These are phyloP conservation scores for Phaedon cochleariae DNA, from an alignment of 2,888 invertebrate genomes.

Conservation along the genomic window DNA sequence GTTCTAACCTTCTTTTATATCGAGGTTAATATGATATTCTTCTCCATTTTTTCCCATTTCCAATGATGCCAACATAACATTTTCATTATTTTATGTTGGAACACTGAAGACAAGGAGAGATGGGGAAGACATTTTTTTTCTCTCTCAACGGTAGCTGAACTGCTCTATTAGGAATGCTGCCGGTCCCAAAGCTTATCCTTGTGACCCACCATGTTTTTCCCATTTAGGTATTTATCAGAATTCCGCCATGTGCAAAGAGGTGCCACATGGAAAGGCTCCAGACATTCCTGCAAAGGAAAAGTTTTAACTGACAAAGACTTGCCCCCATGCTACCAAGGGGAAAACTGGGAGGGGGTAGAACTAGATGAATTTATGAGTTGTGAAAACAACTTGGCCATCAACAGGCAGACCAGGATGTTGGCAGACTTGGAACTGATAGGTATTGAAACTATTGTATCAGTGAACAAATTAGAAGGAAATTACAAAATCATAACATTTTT, in stretches of 20 bases:
- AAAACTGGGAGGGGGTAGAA: conserved; percentile 89
- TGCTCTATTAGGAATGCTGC: neutral
- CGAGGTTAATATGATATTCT: too few relatives aligned
- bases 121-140: too few relatives aligned
- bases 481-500: neutral
- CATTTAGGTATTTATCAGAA: conserved; percentile 90
- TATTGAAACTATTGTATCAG: conserved; percentile 13
- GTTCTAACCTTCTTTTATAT: too few relatives aligned
- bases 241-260: conserved; percentile 96
- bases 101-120: too few relatives aligned
- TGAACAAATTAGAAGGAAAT: conserved; percentile 13
- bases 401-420: conserved; percentile 97
- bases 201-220: neutral
- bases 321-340: conserved; percentile 80
- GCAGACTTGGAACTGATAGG: conserved; percentile 92
- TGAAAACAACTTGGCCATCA: conserved; percentile 92
- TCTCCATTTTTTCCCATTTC: too few relatives aligned
- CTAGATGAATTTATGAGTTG: conserved; percentile 92
- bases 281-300: conserved; percentile 78
- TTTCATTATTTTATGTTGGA: too few relatives aligned
- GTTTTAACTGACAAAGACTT: conserved; percentile 83
- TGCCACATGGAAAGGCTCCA: conserved; percentile 92
- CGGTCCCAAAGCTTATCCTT: neutral
- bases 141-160: neutral
- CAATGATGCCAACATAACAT: too few relatives aligned